Base-by-base conservation (phyloP, 1,140 invertebrate genomes). In the Myzus persicae region DNA sequence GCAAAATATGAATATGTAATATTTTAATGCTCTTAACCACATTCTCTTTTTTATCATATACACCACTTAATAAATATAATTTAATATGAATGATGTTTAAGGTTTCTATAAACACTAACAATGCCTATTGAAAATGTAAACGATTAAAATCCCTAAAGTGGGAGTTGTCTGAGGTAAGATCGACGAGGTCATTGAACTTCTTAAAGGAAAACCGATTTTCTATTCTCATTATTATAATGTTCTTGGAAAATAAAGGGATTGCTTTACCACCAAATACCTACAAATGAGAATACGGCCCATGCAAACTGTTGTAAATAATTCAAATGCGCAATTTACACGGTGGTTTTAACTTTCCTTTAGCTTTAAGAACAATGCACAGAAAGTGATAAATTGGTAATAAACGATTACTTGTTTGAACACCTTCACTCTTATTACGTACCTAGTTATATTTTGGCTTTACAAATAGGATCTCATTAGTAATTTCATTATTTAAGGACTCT, bases 271-370 rank as follows among this genome's bases (percentile, higher is more conserved):
- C 46, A 89, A 89, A 36, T 38, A 82, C 59, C 59, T 36, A 76
- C 90, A 38, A 92, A 92, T 82, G 90, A 46, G 90, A 46, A 82
- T 76, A 44, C 26, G n/a, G 46, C 31, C 90, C 20, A n/a, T 24
- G 20, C 18, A 48, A 82, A 48, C n/a, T 24, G 40, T 81, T 81
- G 40, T 81, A 40, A 91, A 91, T 91, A 91, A 91, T 81, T 91
- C 20, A 81, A 91, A 36, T 36, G 40, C 24, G 40, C 90, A 24
- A 91, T 91, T 91, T 81, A 81, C 90, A 46, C 40, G 0, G 44
- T 42, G 31, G 67, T 91, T 44, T 81, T 18, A n/a, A 36, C 18
- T 91, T 81, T 36, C 44, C 31, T n/a, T 46, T n/a, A 31, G 90
- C 42, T 22, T 81, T 81, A 24, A 81, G 40, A 81, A 91, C 40